Evolutionary conservation across 1,140 invertebrate species (phyloP).

Genomic region (Magallana angulata): DNA sequence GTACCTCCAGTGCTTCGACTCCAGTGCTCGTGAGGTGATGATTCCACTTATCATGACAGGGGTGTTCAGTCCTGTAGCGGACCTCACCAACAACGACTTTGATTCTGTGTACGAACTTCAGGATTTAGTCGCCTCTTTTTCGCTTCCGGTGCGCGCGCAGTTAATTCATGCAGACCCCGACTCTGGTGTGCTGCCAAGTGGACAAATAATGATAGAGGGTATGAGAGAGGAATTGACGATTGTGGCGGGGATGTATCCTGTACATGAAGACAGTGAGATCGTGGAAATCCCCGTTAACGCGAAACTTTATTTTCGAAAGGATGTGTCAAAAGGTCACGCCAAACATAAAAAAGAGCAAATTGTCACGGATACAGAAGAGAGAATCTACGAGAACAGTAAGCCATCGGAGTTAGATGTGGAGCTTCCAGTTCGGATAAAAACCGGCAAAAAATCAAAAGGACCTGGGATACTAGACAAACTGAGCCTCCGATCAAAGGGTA

Average conservation of each 20-base stretch:
- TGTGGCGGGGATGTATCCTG: slow-evolving; percentile 60
- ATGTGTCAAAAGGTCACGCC: slow-evolving; percentile 62
- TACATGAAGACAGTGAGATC: slow-evolving; percentile 49
- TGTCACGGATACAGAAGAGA: slow-evolving; percentile 20
- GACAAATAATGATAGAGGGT: slow-evolving; percentile 67
- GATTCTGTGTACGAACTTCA: slow-evolving; percentile 76
- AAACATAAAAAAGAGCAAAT: slow-evolving; percentile 37
- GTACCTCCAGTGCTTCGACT: slow-evolving; percentile 75
- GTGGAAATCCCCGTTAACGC: slow-evolving; percentile 69
- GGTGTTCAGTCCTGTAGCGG: slow-evolving; percentile 75
- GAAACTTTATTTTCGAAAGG: slow-evolving; percentile 65
- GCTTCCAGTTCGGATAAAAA: slow-evolving; percentile 70
- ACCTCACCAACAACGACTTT: slow-evolving; percentile 67
- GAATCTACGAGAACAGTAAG: slow-evolving; percentile 43
- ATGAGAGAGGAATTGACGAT: slow-evolving; percentile 67
- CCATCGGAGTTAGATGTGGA: slow-evolving; percentile 51
- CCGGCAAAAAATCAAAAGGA: slow-evolving; percentile 70
- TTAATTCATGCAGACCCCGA: slow-evolving; percentile 66
- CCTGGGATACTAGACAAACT: slow-evolving; percentile 71
- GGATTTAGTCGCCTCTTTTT: slow-evolving; percentile 73
- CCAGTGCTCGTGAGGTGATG: slow-evolving; percentile 70
- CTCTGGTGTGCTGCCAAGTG: slow-evolving; percentile 59
- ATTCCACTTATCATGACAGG: slow-evolving; percentile 75
- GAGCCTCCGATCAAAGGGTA: slow-evolving; percentile 69
- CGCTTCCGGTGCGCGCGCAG: slow-evolving; percentile 72